phyloP scores from a whole-genome alignment of 2,113 vertebrate genomes.

The Chitala chitala region DNA sequence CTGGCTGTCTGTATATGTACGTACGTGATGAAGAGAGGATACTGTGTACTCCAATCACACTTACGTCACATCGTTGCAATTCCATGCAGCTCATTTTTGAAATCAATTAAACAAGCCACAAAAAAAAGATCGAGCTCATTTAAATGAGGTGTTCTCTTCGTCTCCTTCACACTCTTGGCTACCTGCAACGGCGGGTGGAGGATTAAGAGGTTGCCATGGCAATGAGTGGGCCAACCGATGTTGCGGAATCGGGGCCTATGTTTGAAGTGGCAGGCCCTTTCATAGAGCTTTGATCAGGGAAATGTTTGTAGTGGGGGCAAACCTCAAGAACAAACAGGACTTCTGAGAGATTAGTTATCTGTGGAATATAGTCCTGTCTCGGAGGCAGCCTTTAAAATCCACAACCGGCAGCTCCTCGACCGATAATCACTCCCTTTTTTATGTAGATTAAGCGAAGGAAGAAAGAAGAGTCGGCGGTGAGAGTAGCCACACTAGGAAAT shows the following conservation, averaged over 20 bases:
- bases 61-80: background rate
- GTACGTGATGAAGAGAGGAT: background rate
- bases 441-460: constrained; percentile 32
- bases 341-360: constrained; percentile 66
- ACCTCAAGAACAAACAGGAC: constrained; percentile 71
- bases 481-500: constrained; percentile 11
- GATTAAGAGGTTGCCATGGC: constrained; percentile 60
- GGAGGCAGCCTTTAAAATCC: constrained; percentile 45
- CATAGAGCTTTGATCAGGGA: constrained; percentile 65
- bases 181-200: constrained; percentile 38
- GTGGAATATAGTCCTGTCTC: constrained; percentile 43
- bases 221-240: constrained; percentile 40
- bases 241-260: constrained; percentile 51
- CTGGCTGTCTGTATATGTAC: too few relatives aligned
- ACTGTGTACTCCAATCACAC: background rate
- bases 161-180: constrained; percentile 36
- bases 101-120: constrained; percentile 40
- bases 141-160: constrained; percentile 18
- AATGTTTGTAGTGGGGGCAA: constrained; percentile 70
- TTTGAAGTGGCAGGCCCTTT: constrained; percentile 69
- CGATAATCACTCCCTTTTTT: constrained; percentile 43
- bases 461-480: background rate
- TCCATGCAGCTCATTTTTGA: constrained; percentile 38
- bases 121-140: constrained; percentile 28
- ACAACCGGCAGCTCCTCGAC: constrained; percentile 31